Base-by-base conservation (phyloP, 1,140 invertebrate species). In the Sminthurides bifidus region DNA sequence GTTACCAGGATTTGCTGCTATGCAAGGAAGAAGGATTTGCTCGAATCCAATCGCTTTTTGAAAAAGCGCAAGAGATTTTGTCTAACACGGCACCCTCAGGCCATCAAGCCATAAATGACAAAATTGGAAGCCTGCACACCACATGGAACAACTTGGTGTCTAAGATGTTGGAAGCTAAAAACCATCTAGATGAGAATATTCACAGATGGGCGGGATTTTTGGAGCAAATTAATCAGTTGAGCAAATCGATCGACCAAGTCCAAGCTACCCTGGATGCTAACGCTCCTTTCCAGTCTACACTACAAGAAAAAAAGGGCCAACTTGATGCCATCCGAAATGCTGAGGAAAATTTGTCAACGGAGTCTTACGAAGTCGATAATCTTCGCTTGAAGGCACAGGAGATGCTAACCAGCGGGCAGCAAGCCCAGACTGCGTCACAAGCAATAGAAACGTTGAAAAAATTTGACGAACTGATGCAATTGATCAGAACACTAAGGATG, bases 21-120 rank as follows among this genome's bases (percentile, higher is more conserved):
- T 82, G 82, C 31, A 91, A 93, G 71, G 92, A 96, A 66, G 88
- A 92, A 73, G 90, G 91, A 3, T 88, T 89, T 65, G 79, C 79
- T 0, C 91, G 87, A 71, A 81, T 83, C 33, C 88, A 95, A 68
- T 79, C 79, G 52, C 79, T 90, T 26, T 80, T 93, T 19, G 92
- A 95, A 69, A 71, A 87, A 61, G 87, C 88, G 0, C 91, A 95
- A 72, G 81, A 81, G 63, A 88, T 95, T n/a, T 70, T 95, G 56
- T 87, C 88, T 0, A 93, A 93, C 66, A 96, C 92, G 0, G 85
- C 90, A 3, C 84, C 90, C 1, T 68, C 77, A 41, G 92, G 92
- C 1, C 89, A 95, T 66, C 81, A 84, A 60, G 76, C 78, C 8
- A 90, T 95, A 44, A 92, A 92, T 65, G 82, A 85, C 59, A 79